Evolutionary conservation across 2,113 vertebrate species (phyloP), one percentile per base, ranked within the genome.

Genomic region (Papio anubis): DNA sequence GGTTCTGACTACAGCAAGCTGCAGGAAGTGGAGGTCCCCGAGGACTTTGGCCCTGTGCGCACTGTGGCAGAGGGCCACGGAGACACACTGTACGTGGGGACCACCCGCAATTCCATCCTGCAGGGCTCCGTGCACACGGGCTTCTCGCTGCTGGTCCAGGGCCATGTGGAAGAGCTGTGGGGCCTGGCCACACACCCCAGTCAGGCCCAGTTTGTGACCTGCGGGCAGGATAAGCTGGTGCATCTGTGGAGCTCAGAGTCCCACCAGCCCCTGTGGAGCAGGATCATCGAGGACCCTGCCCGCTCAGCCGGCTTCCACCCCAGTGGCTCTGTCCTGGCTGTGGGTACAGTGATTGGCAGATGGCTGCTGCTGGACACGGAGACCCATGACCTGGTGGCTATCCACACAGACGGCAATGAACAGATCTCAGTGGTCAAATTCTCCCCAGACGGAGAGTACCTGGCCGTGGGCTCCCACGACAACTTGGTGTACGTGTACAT

Each of bases 401-500:
- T 99, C 97, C 99, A 99, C 97, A 99, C 99, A 0, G 99, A 99
- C 5, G 99, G 99, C 70, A 99, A 98, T 12, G 99, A 99, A 97
- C 99, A 99, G 73, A 99, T 99, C 93, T 99, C 99, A 17, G 98
- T 98, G 4, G 96, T 99, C 96, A 99, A 99, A 97, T 99, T 99
- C 97, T 99, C 99, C 86, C 99, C 97, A 97, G 97, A 97, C 93
- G 97, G 97, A 97, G 97, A 96, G 90, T 97, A 97, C 98, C 97
- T 97, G 98, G 96, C 98, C 14, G 96, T 98, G 95, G 97, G 98
- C 97, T 99, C 99, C 94, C 99, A 99, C 75, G 99, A 99, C 98
- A 99, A 99, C 98, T 99, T 99, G 98, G 99, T 99, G 98, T 99
- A 99, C 98, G 98, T 99, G 98, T 99, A 99, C 79, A 98, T 98